Evolutionary conservation across 2,888 invertebrate genomes (phyloP).

Genomic region (Drosophila buzzatii): DNA sequence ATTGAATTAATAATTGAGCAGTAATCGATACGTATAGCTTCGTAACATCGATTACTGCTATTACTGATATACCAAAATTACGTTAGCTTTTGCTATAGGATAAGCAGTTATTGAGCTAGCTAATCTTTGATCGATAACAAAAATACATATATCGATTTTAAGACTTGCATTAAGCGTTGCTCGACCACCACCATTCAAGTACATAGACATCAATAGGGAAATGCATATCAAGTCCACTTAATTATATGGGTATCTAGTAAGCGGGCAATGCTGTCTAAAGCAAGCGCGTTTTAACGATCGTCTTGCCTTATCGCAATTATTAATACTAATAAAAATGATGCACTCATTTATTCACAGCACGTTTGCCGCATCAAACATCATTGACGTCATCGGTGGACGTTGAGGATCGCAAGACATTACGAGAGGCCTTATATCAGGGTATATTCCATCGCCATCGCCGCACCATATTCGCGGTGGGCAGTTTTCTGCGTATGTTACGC

Average conservation of each 20-base stretch:
- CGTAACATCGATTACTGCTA: no score
- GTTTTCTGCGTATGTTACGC: slow-evolving; percentile 90
- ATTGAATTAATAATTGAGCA: fast-evolving
- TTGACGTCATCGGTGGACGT: slow-evolving; percentile 88
- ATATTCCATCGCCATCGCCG: slow-evolving; percentile 91
- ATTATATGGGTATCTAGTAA: neutral
- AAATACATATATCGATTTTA: neutral
- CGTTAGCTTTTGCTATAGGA: neutral
- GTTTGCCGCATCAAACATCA: slow-evolving; percentile 88
- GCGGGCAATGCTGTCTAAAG: neutral
- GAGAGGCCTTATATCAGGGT: slow-evolving; percentile 91
- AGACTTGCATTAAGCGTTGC: neutral
- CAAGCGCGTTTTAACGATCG: slow-evolving; percentile 15
- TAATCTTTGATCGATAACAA: neutral
- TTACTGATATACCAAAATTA: neutral
- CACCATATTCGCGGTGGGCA: slow-evolving; percentile 91
- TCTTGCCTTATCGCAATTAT: slow-evolving; percentile 37
- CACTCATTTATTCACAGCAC: slow-evolving; percentile 81
- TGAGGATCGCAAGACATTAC: slow-evolving; percentile 89
- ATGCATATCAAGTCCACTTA: neutral
- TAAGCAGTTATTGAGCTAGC: neutral
- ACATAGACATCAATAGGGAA: neutral
- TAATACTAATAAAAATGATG: slow-evolving; percentile 35
- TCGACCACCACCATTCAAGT: neutral
- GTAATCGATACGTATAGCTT: neutral